These are phyloP conservation scores for Helicoverpa assulta DNA, from an alignment of 2,888 invertebrate genomes.

Conservation along the genomic window DNA sequence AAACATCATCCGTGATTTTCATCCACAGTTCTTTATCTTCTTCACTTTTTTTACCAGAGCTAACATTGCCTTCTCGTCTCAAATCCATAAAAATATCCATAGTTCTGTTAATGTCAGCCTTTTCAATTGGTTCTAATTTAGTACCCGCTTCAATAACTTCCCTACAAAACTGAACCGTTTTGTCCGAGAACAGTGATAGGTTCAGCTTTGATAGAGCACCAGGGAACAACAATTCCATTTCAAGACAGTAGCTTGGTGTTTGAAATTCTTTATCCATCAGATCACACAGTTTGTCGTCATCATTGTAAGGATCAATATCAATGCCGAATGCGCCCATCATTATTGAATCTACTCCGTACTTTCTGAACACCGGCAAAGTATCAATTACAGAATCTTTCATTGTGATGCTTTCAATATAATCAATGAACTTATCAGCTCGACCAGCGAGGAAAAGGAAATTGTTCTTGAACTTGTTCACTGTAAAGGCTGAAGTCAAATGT, in stretches of 20 bases:
- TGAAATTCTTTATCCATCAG: slow-evolving; percentile 57
- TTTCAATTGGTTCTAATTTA: slow-evolving; percentile 30
- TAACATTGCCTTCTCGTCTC: slow-evolving; percentile 44
- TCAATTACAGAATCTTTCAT: slow-evolving; percentile 58
- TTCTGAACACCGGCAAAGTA: slow-evolving; percentile 56
- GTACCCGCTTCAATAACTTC: slow-evolving; percentile 59
- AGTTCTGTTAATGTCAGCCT: slow-evolving; percentile 47
- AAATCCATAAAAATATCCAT: slow-evolving; percentile 64
- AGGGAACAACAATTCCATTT: slow-evolving; percentile 67
- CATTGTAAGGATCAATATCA: slow-evolving; percentile 61
- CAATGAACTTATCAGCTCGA: slow-evolving; percentile 66
- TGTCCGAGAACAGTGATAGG: slow-evolving; percentile 58
- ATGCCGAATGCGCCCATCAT: slow-evolving; percentile 62
- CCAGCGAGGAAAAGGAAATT: slow-evolving; percentile 64
- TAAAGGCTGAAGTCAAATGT: slow-evolving; percentile 72
- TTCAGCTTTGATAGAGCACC: slow-evolving; percentile 59
- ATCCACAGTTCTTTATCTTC: slow-evolving; percentile 48
- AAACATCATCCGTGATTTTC: slow-evolving; percentile 70
- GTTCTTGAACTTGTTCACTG: slow-evolving; percentile 71
- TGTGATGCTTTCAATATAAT: slow-evolving; percentile 62
- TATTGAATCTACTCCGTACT: slow-evolving; percentile 64
- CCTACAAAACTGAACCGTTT: slow-evolving; percentile 58
- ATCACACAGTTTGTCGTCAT: slow-evolving; percentile 55
- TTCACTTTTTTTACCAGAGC: slow-evolving; percentile 14
- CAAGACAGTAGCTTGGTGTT: slow-evolving; percentile 56